Evolutionary conservation across 1,140 invertebrate species (phyloP).

Genomic region (Plectrocnemia conspersa): DNA sequence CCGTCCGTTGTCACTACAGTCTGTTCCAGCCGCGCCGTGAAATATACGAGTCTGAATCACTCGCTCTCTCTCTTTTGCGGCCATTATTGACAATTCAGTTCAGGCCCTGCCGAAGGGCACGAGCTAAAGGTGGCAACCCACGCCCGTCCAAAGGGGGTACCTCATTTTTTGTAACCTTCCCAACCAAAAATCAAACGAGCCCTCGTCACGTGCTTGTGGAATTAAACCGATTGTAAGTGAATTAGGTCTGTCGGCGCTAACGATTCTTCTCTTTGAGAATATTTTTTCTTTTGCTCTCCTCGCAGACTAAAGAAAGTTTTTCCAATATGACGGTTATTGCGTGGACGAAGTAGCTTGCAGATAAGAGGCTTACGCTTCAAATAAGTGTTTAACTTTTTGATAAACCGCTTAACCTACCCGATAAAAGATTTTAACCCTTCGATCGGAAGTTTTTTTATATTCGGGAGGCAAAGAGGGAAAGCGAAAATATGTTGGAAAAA

Average conservation of each 20-base stretch:
- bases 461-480: too few species aligned
- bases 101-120: background rate
- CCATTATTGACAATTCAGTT: slow-evolving; percentile 13
- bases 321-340: background rate
- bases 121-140: background rate
- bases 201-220: slow-evolving; percentile 4
- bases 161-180: slow-evolving; percentile 6
- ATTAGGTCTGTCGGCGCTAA: too few species aligned
- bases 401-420: too few species aligned
- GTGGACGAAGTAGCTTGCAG: background rate
- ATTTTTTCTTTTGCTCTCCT: background rate
- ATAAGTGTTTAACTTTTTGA: too few species aligned
- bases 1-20: slow-evolving; percentile 6
- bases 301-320: too few species aligned
- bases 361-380: background rate
- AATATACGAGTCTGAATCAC: slow-evolving; percentile 22
- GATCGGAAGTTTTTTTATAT: too few species aligned
- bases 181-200: background rate
- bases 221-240: slow-evolving; percentile 18
- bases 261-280: background rate
- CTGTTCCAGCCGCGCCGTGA: slow-evolving; percentile 10
- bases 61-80: slow-evolving; percentile 1
- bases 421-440: too few species aligned
- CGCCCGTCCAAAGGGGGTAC: background rate
- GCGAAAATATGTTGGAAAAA: too few species aligned